Evolutionary conservation across 2,888 invertebrate genomes (phyloP).

Genomic region (Epinotia brunnichana): DNA sequence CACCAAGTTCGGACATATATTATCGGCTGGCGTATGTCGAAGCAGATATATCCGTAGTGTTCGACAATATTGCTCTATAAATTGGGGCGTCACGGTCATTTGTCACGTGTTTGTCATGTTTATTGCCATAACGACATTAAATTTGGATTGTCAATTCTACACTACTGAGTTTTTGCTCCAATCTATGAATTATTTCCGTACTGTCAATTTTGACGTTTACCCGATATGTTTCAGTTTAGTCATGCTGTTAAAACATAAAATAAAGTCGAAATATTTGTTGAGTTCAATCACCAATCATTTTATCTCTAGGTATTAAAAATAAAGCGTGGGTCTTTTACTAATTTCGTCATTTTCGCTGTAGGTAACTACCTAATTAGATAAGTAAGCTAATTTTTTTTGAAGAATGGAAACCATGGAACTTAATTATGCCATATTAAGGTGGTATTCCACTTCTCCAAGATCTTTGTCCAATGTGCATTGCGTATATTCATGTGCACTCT

Average conservation of each 20-base stretch:
- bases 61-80: slow-evolving; percentile 23
- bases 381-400: no score
- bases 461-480: no score
- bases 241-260: neutral
- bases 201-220: slow-evolving; percentile 1
- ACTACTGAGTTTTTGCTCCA: slow-evolving; percentile 1
- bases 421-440: no score
- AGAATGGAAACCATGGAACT: no score
- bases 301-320: no score
- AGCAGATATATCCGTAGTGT: neutral
- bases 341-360: no score
- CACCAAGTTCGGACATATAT: neutral
- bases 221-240: neutral
- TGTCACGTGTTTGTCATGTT: slow-evolving; percentile 37
- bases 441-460: no score
- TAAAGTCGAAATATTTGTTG: neutral
- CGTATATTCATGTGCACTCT: no score
- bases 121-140: slow-evolving; percentile 36
- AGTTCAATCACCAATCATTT: no score
- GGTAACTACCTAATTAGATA: no score
- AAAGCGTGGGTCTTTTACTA: no score
- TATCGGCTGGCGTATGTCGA: neutral
- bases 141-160: slow-evolving; percentile 23
- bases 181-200: neutral
- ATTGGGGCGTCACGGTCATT: slow-evolving; percentile 23